phyloP scores from a whole-genome alignment of 2,888 invertebrate species.

The Stenichneumon culpator region DNA sequence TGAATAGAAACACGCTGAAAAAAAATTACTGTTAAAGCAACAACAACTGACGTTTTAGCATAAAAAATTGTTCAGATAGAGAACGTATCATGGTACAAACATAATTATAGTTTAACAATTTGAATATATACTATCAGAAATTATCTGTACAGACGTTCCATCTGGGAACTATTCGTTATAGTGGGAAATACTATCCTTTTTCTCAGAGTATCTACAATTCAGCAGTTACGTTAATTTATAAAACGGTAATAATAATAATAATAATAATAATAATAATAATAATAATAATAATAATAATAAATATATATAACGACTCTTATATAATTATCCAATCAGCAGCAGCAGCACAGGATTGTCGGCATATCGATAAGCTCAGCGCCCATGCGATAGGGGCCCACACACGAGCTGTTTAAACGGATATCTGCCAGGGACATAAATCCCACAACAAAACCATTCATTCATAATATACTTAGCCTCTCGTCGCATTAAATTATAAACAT shows the following conservation, averaged over 20 bases:
- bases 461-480: conserved; percentile 47
- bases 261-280: not conserved
- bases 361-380: conserved; percentile 31
- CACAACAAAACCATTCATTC: conserved; percentile 66
- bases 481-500: conserved; percentile 60
- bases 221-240: not conserved
- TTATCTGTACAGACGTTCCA: too few species aligned
- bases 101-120: too few species aligned
- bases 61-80: too few species aligned
- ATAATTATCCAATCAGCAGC: not conserved
- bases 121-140: too few species aligned
- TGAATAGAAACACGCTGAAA: too few species aligned
- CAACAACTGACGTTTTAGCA: too few species aligned
- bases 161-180: too few species aligned
- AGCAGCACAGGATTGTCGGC: not conserved
- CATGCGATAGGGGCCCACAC: conserved; percentile 36
- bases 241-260: not conserved
- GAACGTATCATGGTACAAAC: too few species aligned
- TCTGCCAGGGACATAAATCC: conserved; percentile 40
- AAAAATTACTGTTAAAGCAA: too few species aligned
- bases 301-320: not conserved
- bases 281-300: not conserved
- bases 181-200: too few species aligned
- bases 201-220: too few species aligned
- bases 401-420: conserved; percentile 30